Evolutionary conservation across 2,113 vertebrate species (phyloP), one percentile per base, ranked within the genome.

Genomic region (Thunnus thynnus): DNA sequence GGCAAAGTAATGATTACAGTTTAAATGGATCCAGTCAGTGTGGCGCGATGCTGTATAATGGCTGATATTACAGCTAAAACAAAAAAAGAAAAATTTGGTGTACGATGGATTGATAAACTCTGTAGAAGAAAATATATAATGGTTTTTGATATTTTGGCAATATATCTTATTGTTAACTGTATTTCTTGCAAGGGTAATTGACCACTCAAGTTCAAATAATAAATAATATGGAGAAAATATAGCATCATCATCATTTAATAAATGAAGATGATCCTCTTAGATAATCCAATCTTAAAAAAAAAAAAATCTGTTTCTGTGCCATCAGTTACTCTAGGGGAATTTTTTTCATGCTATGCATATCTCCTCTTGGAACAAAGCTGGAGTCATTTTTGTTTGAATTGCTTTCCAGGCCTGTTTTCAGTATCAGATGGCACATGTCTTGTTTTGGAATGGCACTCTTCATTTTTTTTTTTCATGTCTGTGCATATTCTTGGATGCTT

Each of bases 401-500:
- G 71, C 70, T 64, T 84, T 89, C 90, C 84, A 91, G 64, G 72
- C 75, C 66, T 86, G 79, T 83, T 86, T 90, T 89, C 65, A 67
- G 62, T 62, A 85, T 91, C 88, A 94, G 88, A 92, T 92, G 91
- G 86, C 87, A 79, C 79, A 83, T 70, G 62, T 86, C 77, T 73
- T 50, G 50, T 87, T 90, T 88, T 91, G 89, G 91, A 86, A 85
- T 68, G 76, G 82, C n/a, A 25, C 18, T 74, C 57, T 41, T 70
- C 56, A 58, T 82, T 88, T 41, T 9, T 36, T 84, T 54, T 91
- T 86, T 88, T 86, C 54, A 78, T 86, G 75, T 88, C 56, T 86
- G 88, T 80, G 78, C 72, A 84, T 77, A 89, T 83, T 90, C 81
- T 91, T 91, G 85, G 86, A 92, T 30, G 90, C 71, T 4, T 76